These are phyloP conservation scores for Lutjanus argentimaculatus DNA, from an alignment of 2,797 vertebrate genomes.

Conservation along the genomic window DNA sequence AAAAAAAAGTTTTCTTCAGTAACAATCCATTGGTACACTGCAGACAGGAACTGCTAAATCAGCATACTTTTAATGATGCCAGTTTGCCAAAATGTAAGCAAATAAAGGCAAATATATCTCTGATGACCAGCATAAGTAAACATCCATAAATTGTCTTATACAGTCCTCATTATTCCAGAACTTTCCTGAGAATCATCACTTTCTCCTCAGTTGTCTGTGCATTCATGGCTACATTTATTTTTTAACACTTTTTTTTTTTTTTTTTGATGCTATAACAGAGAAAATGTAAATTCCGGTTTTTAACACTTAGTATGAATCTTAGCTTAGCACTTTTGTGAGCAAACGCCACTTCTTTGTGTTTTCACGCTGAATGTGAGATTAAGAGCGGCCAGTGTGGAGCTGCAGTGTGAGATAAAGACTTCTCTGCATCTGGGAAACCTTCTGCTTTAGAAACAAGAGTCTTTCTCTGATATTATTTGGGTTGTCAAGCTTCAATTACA, in stretches of 20 bases:
- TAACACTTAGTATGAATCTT: constrained; percentile 23
- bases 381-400: constrained; percentile 27
- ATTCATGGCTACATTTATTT: not conserved
- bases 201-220: not conserved
- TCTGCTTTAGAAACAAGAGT: constrained; percentile 9
- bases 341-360: constrained; percentile 33
- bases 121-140: not conserved
- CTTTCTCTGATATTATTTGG: constrained; percentile 48
- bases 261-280: not conserved
- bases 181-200: not conserved
- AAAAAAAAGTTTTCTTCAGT: no score
- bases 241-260: not conserved
- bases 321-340: constrained; percentile 20
- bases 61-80: no score
- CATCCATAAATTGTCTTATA: not conserved
- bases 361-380: constrained; percentile 47
- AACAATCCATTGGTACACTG: no score
- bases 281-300: constrained; percentile 9
- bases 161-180: not conserved
- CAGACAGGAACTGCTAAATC: no score
- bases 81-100: no score
- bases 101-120: not conserved
- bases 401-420: constrained; percentile 48
- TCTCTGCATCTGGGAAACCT: constrained; percentile 27
- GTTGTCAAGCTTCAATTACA: constrained; percentile 63